Conservation (phyloP, 2,888 invertebrate species). For the Slavum lentiscoides region DNA sequence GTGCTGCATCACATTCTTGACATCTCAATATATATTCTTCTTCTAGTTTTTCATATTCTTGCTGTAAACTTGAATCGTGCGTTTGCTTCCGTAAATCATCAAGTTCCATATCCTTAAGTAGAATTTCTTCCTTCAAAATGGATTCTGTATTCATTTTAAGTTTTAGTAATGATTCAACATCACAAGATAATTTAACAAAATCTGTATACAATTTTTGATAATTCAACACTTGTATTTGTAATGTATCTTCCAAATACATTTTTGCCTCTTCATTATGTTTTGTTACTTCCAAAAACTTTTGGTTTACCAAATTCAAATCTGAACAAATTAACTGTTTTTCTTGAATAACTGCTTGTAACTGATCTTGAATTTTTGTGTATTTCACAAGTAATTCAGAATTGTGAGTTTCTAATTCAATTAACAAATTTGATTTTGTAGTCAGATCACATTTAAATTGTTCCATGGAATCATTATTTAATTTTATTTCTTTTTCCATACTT, state of each 20-base stretch:
- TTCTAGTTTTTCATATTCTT: constrained; percentile 40
- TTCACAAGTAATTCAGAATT: constrained; percentile 21
- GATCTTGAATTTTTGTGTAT: constrained; percentile 2
- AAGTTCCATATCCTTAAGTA: constrained; percentile 22
- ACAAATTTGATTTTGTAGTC: constrained; percentile 17
- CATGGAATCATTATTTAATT: not conserved
- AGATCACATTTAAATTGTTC: constrained; percentile 10
- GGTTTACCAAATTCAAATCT: constrained; percentile 3
- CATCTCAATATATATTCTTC: constrained; percentile 29
- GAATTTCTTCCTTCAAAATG: constrained; percentile 32
- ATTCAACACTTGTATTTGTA: constrained; percentile 18
- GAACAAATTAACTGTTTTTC: constrained; percentile 9
- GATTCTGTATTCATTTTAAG: constrained; percentile 9
- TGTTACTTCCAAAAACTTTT: constrained; percentile 14
- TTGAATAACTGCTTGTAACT: not conserved
- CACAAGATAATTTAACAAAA: constrained; percentile 15
- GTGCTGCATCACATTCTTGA: constrained; percentile 31
- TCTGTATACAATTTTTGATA: constrained; percentile 24
- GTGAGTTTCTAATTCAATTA: constrained; percentile 5
- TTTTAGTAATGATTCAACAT: constrained; percentile 29
- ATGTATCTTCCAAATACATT: constrained; percentile 1
- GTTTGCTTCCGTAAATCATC: constrained; percentile 35
- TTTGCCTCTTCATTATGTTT: constrained; percentile 6
- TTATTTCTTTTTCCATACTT: constrained; percentile 30
- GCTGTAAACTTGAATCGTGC: constrained; percentile 30